These are phyloP conservation scores for Eupristina koningsbergeri DNA, from an alignment of 1,140 invertebrate genomes.

Conservation along the genomic window DNA sequence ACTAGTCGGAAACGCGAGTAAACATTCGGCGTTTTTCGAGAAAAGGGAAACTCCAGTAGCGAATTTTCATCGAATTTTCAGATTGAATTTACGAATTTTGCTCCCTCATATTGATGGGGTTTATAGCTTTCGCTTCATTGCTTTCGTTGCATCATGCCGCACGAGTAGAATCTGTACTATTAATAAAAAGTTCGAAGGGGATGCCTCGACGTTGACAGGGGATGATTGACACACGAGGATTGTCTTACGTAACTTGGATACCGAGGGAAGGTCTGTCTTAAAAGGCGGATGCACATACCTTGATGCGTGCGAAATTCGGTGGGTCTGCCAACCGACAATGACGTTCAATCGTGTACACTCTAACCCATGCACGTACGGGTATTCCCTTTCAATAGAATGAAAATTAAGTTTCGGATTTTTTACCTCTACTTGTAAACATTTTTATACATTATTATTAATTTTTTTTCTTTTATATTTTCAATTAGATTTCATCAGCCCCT, in stretches of 20 bases:
- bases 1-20: not conserved
- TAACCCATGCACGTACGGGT: not conserved
- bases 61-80: too few species aligned
- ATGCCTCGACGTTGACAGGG: not conserved
- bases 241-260: not conserved
- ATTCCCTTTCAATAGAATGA: not conserved
- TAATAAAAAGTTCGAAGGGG: not conserved
- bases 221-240: not conserved
- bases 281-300: not conserved
- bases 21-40: too few species aligned
- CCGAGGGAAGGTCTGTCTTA: not conserved
- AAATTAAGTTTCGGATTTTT: slow-evolving; percentile 19
- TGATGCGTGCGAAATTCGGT: not conserved
- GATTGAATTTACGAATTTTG: too few species aligned
- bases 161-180: not conserved
- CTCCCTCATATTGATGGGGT: too few species aligned
- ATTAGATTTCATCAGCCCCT: too few species aligned
- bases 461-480: too few species aligned
- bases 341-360: not conserved
- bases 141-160: too few species aligned
- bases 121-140: too few species aligned
- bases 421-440: too few species aligned
- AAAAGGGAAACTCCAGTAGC: too few species aligned
- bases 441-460: too few species aligned
- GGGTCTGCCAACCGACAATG: not conserved